A percentile compares a stretch with the other conserved stretches of the same genome.
Conservation (phyloP, 2,888 invertebrate species). For the Lasioglossum pauxillum region DNA sequence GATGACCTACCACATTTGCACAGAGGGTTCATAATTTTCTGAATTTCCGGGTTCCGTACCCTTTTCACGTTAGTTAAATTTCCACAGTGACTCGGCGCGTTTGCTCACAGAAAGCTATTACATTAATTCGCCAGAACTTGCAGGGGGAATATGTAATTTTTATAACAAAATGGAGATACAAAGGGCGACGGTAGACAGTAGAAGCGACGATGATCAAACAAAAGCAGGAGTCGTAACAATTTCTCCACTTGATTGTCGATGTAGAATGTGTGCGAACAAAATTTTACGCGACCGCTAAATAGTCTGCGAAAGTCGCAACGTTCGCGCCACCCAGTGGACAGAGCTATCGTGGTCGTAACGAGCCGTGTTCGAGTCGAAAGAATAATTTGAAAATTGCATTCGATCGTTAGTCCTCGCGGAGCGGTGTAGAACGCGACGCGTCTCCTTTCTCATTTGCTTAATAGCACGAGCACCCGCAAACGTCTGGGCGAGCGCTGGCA, state of each 20-base stretch:
- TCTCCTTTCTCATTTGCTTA: slow-evolving; percentile 28
- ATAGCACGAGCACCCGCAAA: slow-evolving; percentile 18
- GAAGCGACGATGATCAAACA: background rate
- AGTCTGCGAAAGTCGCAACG: background rate
- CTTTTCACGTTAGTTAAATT: background rate
- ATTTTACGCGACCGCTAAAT: no score
- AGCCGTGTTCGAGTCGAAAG: slow-evolving; percentile 16
- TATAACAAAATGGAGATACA: background rate
- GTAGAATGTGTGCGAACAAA: no score
- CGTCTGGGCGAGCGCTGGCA: background rate
- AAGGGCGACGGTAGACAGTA: background rate
- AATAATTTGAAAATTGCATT: slow-evolving; percentile 34
- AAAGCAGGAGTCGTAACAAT: background rate
- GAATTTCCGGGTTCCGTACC: background rate
- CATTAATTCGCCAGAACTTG: background rate
- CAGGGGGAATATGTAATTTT: background rate
- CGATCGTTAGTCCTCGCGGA: slow-evolving; percentile 13
- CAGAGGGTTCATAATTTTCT: background rate
- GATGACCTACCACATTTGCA: slow-evolving; percentile 3
- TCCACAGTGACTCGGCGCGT: background rate
- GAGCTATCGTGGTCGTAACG: background rate
- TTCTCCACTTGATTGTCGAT: background rate
- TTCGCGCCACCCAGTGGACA: background rate
- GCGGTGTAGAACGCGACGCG: background rate
- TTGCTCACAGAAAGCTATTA: background rate